Percentiles rank a stretch among this genome's conserved stretches.
phyloP scores from a whole-genome alignment of 2,113 vertebrate species.

The Elephantulus edwardii region DNA sequence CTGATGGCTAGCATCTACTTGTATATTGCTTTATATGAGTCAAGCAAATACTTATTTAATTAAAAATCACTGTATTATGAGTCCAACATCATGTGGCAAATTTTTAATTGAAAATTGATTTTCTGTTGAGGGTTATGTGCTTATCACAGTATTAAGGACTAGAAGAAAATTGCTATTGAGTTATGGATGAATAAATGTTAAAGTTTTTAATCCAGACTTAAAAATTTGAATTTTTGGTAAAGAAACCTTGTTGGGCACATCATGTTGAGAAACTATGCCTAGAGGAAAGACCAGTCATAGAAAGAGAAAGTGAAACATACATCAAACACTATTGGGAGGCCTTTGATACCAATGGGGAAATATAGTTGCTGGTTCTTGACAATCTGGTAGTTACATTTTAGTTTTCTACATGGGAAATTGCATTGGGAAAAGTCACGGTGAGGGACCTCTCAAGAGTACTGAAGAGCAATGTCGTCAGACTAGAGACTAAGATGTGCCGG shows the following conservation, averaged over 20 bases:
- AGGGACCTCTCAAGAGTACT: no score
- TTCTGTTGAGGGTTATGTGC: not conserved
- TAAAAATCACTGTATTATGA: not conserved
- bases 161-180: not conserved
- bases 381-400: not conserved
- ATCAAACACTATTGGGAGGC: fast-evolving
- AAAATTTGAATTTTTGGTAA: not conserved
- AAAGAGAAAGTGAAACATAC: not conserved
- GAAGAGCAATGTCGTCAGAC: no score
- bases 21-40: not conserved
- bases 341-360: not conserved
- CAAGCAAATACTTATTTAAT: not conserved
- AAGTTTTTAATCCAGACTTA: not conserved
- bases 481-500: no score
- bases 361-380: no score
- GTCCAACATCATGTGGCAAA: not conserved
- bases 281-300: not conserved
- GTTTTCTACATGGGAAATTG: not conserved
- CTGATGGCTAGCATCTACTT: not conserved
- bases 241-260: not conserved
- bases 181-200: not conserved
- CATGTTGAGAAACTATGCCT: not conserved
- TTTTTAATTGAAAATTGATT: not conserved
- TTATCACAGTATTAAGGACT: not conserved
- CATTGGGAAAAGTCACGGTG: no score